A percentile compares a stretch with the other conserved stretches of the same genome.
phyloP scores from a whole-genome alignment of 1,140 invertebrate species.

The Pteromalus puparum region DNA sequence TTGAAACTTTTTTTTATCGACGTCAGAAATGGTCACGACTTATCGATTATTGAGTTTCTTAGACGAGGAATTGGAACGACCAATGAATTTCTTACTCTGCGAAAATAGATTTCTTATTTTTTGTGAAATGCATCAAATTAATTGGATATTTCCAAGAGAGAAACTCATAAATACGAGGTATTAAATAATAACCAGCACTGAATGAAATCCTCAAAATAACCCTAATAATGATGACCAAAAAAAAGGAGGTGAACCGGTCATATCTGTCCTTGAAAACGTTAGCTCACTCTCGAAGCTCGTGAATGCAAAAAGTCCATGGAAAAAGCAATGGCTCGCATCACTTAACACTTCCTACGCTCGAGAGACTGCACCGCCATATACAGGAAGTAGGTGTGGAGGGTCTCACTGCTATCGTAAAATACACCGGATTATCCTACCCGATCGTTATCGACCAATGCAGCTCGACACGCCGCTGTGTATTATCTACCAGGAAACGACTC shows the following conservation, averaged over 20 bases:
- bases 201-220: too few species aligned
- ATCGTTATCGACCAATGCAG: constrained; percentile 1
- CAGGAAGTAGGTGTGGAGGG: not conserved
- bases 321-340: not conserved
- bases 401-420: constrained; percentile 32
- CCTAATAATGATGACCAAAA: not conserved
- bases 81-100: too few species aligned
- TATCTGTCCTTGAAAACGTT: not conserved
- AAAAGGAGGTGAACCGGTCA: not conserved
- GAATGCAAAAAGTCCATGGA: not conserved
- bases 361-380: not conserved
- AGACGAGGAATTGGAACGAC: too few species aligned
- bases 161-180: too few species aligned
- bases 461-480: not conserved
- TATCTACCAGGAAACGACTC: not conserved
- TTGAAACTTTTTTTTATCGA: too few species aligned
- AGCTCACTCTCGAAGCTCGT: not conserved
- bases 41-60: too few species aligned
- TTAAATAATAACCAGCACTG: too few species aligned
- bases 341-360: constrained; percentile 5
- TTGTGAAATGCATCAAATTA: too few species aligned
- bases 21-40: too few species aligned
- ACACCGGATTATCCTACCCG: not conserved
- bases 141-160: too few species aligned
- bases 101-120: too few species aligned